Percentiles rank a stretch among this genome's conserved stretches.
phyloP scores from a whole-genome alignment of 1,140 invertebrate genomes.

The Trichonephila inaurata region DNA sequence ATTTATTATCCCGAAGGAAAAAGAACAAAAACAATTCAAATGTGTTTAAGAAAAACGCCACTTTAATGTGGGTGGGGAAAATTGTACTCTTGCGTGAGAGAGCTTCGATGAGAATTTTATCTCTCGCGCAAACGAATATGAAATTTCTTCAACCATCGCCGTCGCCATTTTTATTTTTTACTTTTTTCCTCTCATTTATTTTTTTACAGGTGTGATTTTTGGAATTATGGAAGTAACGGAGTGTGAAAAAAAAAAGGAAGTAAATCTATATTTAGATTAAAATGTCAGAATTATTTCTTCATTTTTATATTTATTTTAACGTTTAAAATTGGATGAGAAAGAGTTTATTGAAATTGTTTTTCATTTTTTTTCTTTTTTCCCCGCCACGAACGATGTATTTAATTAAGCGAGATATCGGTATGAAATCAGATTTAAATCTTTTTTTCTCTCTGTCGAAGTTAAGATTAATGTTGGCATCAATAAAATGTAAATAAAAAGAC shows the following conservation, averaged over 20 bases:
- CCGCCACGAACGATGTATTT: background rate
- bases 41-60: slow-evolving; percentile 48
- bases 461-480: slow-evolving; percentile 12
- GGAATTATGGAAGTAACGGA: background rate
- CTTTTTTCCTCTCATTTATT: background rate
- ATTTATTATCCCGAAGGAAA: slow-evolving; percentile 17
- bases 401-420: background rate
- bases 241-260: background rate
- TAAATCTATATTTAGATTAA: slow-evolving; percentile 54
- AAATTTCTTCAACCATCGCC: slow-evolving; percentile 5
- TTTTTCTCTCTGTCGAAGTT: background rate
- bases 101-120: slow-evolving; percentile 36
- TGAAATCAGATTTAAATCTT: background rate
- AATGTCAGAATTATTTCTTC: slow-evolving; percentile 49
- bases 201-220: slow-evolving; percentile 45
- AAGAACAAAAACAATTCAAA: slow-evolving; percentile 32
- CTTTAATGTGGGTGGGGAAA: slow-evolving; percentile 11
- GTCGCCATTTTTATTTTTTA: background rate
- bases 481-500: slow-evolving; percentile 2
- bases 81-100: slow-evolving; percentile 42
- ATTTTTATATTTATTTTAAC: background rate
- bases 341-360: slow-evolving; percentile 13
- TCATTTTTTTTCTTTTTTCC: background rate
- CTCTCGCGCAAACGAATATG: slow-evolving; percentile 23
- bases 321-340: slow-evolving; percentile 7